Evolutionary conservation across 1,140 invertebrate genomes (phyloP), one percentile per base, ranked within the genome.

Genomic region (Drosophila prosaltans): DNA sequence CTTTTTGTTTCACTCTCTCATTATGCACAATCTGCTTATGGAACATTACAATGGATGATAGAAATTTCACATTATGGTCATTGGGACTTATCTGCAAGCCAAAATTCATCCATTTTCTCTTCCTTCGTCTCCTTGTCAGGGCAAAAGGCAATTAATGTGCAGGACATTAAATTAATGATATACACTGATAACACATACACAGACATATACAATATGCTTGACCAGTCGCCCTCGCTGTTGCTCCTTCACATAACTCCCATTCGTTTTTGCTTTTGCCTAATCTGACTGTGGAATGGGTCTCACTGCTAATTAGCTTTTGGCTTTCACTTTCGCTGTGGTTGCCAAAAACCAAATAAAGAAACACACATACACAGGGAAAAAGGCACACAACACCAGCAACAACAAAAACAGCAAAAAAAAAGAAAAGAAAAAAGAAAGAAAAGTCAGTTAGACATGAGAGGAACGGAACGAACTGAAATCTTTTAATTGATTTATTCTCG

Each of bases 81-180:
- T 65, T 76, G 69, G 66, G 51, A 58, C 60, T 39, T 48, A 61
- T 69, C 57, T 39, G 24, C 16, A 39, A 40, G 36, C 30, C 32
- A 9, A 59, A 59, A 59, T 59, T 32, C 57, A 51, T 51, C 39
- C 32, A 16, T 36, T 36, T 5, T 36, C 32, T 10, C 57, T 26
- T 51, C 45, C 24, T 2, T 10, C 55, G 57, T 43, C 40, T 39
- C 45, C 2, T 24, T 26, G 58, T 7, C 41, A 41, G 24, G 43
- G 66, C 63, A 66, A 76, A 76, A 76, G 73, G 76, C 74, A 76
- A 76, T 76, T 76, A 76, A 76, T 76, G 73, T 76, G 74, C 74
- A 74, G 73, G 65, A 65, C 84, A 88, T 89, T 81, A 88, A 89
- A 88, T 88, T 89, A 88, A 88, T 88, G 84, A 89, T 89, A 78